Base-by-base conservation (phyloP, 2,888 invertebrate species). In the Hyposoter dolosus region DNA sequence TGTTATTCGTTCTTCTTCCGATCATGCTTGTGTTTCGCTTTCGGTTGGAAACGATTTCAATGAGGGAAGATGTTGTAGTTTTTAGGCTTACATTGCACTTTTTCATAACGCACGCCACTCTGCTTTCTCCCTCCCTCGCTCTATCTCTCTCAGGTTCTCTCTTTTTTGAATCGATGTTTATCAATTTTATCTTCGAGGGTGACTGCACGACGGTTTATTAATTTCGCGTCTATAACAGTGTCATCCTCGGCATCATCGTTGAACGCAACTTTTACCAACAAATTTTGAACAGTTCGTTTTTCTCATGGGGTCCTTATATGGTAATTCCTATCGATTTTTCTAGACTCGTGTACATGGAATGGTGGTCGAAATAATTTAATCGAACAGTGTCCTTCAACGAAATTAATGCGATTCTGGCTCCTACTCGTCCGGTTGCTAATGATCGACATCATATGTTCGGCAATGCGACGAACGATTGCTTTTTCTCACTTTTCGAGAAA, bases 1-100 rank as follows among this genome's bases (percentile, higher is more conserved):
- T 63, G 82, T 82, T 75, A 82, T 85, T 82, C 74, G 78, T 78
- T 82, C 60, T 63, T 75, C 65, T 80, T 28, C 15, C 50, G 35
- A 17, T 79, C 75, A 71, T 35, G 40, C 19, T 74, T 66, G 78
- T 28, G 53, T 68, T 79, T 75, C 56, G 60, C 47, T 40, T 40
- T 68, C 65, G 68, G 32, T 63, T 75, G 28, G 9, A 43, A 53
- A 63, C 40, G 68, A 71, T 56, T 83, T 69, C n/a, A 28, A 65
- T 47, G 17, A 19, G 47, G 68, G 56, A 72, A 0, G 17, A 56
- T 43, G 60, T 69, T 45, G 40, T 32, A 50, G 32, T 72, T 78
- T 19, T 63, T 32, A 79, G 50, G 53, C 74, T 82, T 82, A 68
- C 50, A 15, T 43, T 71, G 72, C 72, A 60, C 60, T 74, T 85